Evolutionary conservation across 2,113 vertebrate species (phyloP), one percentile per base, ranked within the genome.

Genomic region (Theristicus caerulescens): DNA sequence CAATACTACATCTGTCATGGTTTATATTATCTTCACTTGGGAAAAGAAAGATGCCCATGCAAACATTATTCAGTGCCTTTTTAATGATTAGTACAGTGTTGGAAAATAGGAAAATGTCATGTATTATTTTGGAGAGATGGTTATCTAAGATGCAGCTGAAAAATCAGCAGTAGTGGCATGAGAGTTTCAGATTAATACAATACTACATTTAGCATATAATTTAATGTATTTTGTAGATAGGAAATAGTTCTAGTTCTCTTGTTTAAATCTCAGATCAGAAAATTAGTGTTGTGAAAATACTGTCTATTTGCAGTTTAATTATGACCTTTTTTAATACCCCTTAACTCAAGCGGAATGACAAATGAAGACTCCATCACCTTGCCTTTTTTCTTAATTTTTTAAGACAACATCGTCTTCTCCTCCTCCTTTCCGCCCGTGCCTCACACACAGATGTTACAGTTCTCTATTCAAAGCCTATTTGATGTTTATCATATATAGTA

Each of bases 371-470:
- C 42, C 12, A 11, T 52, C 16, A 16, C 29, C 16, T 76, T 74
- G 19, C 8, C 13, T n/a, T 55, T 74, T 42, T 83, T n/a, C 0
- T 12, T 32, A 6, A 13, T 32, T 49, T 66, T 89, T 65, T 18
- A 82, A 58, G n/a, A 32, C 17, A 4, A 4, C 2, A 3, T 67
- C 2, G 2, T 31, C 29, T 42, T 73, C 1, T 67, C 26, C 2
- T 54, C 9, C 34, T 15, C 22, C 19, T 47, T 32, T 62, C 27
- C 9, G 55, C n/a, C 40, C 34, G 6, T 25, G 26, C 36, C 32
- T 84, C 29, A 5, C 17, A 21, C 13, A 38, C 34, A 38, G 40
- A 44, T 20, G 34, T 73, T 52, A 25, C 32, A 83, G 0, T 47
- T 73, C 26, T 76, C 24, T 24, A 44, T 86, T 91, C 32, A 52